Evolutionary conservation across 2,113 vertebrate species (phyloP), one percentile per base, ranked within the genome.

Genomic region (Sorex araneus): DNA sequence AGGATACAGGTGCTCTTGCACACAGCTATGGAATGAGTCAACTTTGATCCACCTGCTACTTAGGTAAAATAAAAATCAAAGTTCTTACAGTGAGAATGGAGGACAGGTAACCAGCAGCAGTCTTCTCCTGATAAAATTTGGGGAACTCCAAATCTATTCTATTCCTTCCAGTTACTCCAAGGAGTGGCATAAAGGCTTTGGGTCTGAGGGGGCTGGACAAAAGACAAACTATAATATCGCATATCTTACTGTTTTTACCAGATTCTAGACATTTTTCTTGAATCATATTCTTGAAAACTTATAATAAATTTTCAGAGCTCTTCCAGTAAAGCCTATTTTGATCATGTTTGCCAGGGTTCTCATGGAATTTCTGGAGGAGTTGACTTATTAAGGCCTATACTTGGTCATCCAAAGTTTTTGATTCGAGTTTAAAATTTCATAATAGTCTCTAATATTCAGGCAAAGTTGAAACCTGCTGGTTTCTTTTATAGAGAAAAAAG

Each of bases 261-360:
- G 57, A 4, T 2, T 23, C 40, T 71, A 50, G 2, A 40, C 40
- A 40, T 11, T 7, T 87, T 5, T 73, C 64, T 74, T 89, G 54
- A 19, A 60, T 45, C n/a, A 32, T 34, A 81, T 30, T 85, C 73
- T 75, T 86, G 30, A 3, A 90, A 85, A 23, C 2, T 1, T 80
- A 64, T 69, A 9, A 8, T 45, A 90, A 86, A 74, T 81, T 86
- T 74, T 5, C 4, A 69, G 34, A 60, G 47, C n/a, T 75, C 40
- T 40, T 40, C 87, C 69, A 2, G 45, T 50, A 86, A 73, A 45
- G 4, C 54, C 84, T 54, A 43, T 73, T 93, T 89, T 89, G 28
- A 9, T 8, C 21, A 63, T 60, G 83, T 60, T 88, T 36, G 19
- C 13, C 18, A 64, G 9, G 54, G 57, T 81, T 63, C 69, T 87